Evolutionary conservation across 2,888 invertebrate species (phyloP), one percentile per base, ranked within the genome.

Genomic region (Pharmacophagus antenor): DNA sequence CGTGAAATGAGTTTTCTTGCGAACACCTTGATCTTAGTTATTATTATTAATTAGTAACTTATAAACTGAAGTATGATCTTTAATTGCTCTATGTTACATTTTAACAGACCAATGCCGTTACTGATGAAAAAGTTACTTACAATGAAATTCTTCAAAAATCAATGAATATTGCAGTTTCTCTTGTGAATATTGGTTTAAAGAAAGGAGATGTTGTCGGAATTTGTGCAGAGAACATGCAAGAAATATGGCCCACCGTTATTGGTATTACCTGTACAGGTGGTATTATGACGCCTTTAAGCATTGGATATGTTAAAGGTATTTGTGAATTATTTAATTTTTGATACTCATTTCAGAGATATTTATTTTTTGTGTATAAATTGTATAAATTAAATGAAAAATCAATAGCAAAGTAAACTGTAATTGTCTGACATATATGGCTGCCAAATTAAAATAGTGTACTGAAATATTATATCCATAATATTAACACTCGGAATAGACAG

Each of bases 221-320:
- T 2, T 77, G 75, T 47, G 70, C 70, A 4, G 75, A 73, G 41
- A 70, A 69, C 23, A 59, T 65, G 10, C 62, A 68, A n/a, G 73
- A 73, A 21, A 67, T 68, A 2, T 49, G 75, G 21, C 62, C 71
- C 0, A 71, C 70, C 0, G 56, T 73, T 2, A 3, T 75, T 1
- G 77, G 72, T 0, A 60, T 69, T 0, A 47, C 70, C 6, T 73
- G 76, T 20, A 64, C 70, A 0, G 77, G 77, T 1, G 75, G 68
- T 0, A 61, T 61, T 0, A 72, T 66, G 55, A 47, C 72, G 0
- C 67, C 76, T 0, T 37, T 59, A 0, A 71, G 73, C 18, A 53
- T 67, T 1, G 55, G 18, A 41, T 70, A 64, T 46, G 50, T 63
- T 21, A 56, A 61, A 56, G 61, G 61, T 42, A 56, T 20, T n/a